These are phyloP conservation scores for Sus cebifrons DNA, from an alignment of 2,797 vertebrate genomes.

Conservation along the genomic window DNA sequence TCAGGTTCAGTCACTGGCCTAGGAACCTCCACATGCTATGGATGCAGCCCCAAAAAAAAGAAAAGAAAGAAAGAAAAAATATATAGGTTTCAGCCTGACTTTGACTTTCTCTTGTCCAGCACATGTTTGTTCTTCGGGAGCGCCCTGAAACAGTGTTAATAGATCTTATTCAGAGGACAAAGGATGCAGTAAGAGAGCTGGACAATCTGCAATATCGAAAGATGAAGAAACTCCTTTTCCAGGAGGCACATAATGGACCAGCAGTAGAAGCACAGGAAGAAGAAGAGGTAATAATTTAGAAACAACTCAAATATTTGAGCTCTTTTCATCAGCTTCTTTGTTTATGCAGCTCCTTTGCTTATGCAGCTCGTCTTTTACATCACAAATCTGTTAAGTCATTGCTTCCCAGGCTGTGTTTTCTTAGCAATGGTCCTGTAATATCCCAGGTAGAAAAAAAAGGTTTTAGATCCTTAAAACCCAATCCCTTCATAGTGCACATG, in stretches of 20 bases:
- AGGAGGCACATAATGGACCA: constrained; percentile 98
- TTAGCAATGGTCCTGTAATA: constrained; percentile 33
- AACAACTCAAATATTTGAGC: constrained; percentile 63
- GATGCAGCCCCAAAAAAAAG: too few species aligned
- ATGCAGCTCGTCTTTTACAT: neutral
- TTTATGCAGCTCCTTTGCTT: constrained; percentile 7
- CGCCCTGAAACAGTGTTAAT: constrained; percentile 98
- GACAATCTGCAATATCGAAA: constrained; percentile 99
- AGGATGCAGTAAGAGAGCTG: constrained; percentile 98
- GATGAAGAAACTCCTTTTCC: constrained; percentile 99
- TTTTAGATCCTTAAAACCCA: constrained; percentile 43
- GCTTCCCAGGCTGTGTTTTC: constrained; percentile 49
- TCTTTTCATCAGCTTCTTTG: constrained; percentile 43
- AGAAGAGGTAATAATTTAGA: constrained; percentile 94
- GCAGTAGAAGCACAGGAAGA: constrained; percentile 97
- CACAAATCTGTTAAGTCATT: constrained; percentile 43
- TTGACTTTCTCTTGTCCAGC: constrained; percentile 90
- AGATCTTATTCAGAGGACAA: constrained; percentile 99
- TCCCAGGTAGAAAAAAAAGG: neutral
- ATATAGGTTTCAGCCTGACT: neutral
- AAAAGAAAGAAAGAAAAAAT: neutral
- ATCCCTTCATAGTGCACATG: neutral
- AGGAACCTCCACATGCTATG: too few species aligned
- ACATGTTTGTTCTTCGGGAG: constrained; percentile 98
- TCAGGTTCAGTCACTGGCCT: too few species aligned